Evolutionary conservation across 1,140 invertebrate genomes (phyloP).

Genomic region (Tetranychus cinnabarinus): DNA sequence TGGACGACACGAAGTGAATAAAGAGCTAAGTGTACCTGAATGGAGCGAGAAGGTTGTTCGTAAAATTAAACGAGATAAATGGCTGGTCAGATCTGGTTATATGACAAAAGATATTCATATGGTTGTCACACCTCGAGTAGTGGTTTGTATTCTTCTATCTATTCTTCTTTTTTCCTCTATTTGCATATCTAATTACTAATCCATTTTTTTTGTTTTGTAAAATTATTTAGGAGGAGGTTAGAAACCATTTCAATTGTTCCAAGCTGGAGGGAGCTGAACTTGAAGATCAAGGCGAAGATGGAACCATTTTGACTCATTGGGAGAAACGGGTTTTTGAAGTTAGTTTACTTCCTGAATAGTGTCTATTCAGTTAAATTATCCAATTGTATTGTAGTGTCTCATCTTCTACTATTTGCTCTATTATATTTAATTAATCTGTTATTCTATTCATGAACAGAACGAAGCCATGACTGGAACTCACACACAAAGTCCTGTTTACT

Average conservation of each 20-base stretch:
- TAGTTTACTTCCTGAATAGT: slow-evolving; percentile 8
- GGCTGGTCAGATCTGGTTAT: slow-evolving; percentile 55
- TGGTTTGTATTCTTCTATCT: slow-evolving; percentile 19
- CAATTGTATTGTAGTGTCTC: background rate
- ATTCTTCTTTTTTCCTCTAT: background rate
- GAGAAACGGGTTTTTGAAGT: slow-evolving; percentile 93
- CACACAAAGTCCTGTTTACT: slow-evolving; percentile 94
- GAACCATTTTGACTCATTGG: slow-evolving; percentile 92
- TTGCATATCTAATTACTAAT: background rate
- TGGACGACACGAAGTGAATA: slow-evolving; percentile 63
- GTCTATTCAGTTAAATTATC: background rate
- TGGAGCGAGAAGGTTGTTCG: slow-evolving; percentile 76
- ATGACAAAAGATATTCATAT: slow-evolving; percentile 52
- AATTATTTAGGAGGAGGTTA: slow-evolving; percentile 21
- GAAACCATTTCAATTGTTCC: slow-evolving; percentile 70
- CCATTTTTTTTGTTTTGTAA: background rate
- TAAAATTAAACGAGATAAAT: slow-evolving; percentile 46
- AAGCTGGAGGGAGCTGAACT: slow-evolving; percentile 82
- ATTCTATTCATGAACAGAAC: slow-evolving; percentile 35
- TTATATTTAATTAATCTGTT: background rate
- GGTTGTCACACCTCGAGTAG: slow-evolving; percentile 75
- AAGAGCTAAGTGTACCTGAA: slow-evolving; percentile 62
- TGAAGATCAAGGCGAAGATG: slow-evolving; percentile 91
- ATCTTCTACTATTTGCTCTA: background rate
- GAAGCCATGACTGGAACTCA: slow-evolving; percentile 99